phyloP scores from a whole-genome alignment of 1,140 invertebrate genomes.

The Galendromus occidentalis region DNA sequence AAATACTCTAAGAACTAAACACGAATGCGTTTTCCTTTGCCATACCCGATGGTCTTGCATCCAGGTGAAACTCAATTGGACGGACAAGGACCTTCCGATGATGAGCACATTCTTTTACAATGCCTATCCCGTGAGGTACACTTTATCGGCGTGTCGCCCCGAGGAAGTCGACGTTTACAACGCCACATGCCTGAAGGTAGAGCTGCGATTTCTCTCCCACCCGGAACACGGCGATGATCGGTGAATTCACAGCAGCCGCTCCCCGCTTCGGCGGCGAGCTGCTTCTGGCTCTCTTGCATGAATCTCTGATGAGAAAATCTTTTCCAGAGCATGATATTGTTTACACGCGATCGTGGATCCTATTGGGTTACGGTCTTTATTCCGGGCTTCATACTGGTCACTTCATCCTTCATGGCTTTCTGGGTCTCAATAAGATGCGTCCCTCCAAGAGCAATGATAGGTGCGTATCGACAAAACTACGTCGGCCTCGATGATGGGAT shows the following conservation, averaged over 20 bases:
- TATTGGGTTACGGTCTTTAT: constrained; percentile 1
- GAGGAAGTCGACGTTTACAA: neutral
- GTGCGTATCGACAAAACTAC: no score
- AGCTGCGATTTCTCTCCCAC: no score
- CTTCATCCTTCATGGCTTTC: neutral
- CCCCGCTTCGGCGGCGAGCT: no score
- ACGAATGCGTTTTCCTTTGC: neutral
- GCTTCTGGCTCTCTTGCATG: neutral
- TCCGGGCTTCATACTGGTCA: neutral
- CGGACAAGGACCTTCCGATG: neutral
- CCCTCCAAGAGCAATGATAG: constrained; percentile 3
- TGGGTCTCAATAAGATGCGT: neutral
- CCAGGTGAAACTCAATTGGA: neutral
- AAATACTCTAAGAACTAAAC: no score
- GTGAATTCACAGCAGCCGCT: no score
- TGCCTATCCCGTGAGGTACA: neutral
- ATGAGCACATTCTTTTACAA: neutral
- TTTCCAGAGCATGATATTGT: neutral
- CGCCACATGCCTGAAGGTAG: neutral
- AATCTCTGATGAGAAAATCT: neutral
- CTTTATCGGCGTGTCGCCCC: neutral
- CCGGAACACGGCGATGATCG: no score
- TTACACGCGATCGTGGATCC: neutral
- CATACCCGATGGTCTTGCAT: neutral
- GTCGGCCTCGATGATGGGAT: no score